Percentiles rank a stretch among this genome's conserved stretches.
phyloP scores from a whole-genome alignment of 2,797 vertebrate genomes.

The Mycteria americana region DNA sequence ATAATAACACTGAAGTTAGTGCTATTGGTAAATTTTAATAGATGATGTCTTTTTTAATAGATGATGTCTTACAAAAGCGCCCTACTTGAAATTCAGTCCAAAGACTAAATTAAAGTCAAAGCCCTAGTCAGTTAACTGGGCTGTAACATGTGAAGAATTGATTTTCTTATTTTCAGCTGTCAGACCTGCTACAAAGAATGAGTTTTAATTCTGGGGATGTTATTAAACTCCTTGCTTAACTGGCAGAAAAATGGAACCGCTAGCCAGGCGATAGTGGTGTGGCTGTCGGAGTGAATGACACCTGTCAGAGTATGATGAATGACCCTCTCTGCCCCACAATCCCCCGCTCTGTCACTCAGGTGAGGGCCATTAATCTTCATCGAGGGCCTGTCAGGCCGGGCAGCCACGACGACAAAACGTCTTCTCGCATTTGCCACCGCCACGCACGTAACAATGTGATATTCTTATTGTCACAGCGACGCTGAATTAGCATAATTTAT shows the following conservation, averaged over 20 bases:
- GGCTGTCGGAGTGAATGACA: slow-evolving; percentile 92
- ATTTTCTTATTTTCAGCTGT: slow-evolving; percentile 95
- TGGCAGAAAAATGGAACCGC: slow-evolving; percentile 80
- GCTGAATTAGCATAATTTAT: slow-evolving; percentile 91
- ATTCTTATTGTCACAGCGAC: slow-evolving; percentile 76
- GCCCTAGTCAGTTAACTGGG: slow-evolving; percentile 79
- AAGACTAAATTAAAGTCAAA: slow-evolving; percentile 87
- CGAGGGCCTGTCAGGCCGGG: slow-evolving; percentile 88
- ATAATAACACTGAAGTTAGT: slow-evolving; percentile 75
- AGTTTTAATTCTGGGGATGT: slow-evolving; percentile 92
- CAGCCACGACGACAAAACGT: slow-evolving; percentile 71
- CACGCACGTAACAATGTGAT: slow-evolving; percentile 69
- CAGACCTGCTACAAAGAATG: slow-evolving; percentile 88
- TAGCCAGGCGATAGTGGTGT: slow-evolving; percentile 62
- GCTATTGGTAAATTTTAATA: slow-evolving; percentile 86
- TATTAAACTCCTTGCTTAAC: slow-evolving; percentile 87
- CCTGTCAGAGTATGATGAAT: slow-evolving; percentile 99
- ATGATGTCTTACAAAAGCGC: slow-evolving; percentile 78
- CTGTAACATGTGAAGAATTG: slow-evolving; percentile 87
- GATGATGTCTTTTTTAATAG: slow-evolving; percentile 86
- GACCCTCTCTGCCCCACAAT: slow-evolving; percentile 93
- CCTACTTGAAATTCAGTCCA: slow-evolving; percentile 79
- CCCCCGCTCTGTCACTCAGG: slow-evolving; percentile 96
- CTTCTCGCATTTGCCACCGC: slow-evolving; percentile 67
- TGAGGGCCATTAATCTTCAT: slow-evolving; percentile 99